phyloP scores from a whole-genome alignment of 2,888 invertebrate genomes.

The Coelogynopora nodosa region DNA sequence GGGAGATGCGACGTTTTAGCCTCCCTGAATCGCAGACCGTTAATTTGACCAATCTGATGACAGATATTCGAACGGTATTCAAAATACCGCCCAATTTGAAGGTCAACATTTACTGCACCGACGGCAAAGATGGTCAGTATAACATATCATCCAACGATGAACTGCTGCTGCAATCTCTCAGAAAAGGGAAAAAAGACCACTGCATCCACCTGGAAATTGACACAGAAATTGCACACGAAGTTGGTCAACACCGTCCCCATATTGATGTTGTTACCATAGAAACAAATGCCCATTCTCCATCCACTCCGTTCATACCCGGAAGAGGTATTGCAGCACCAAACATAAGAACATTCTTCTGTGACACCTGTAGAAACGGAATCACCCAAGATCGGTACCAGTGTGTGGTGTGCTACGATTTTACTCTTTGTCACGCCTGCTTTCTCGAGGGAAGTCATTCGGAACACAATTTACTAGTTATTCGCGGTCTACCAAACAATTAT shows the following conservation, averaged over 20 bases:
- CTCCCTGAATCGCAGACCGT: not conserved
- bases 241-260: no score
- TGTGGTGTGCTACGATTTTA: not conserved
- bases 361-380: not conserved
- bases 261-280: no score
- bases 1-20: not conserved
- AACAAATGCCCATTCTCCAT: not conserved
- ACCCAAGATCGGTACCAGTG: not conserved
- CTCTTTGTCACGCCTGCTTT: not conserved
- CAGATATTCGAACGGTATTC: not conserved
- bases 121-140: not conserved
- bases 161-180: not conserved
- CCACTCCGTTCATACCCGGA: not conserved
- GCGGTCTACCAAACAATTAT: not conserved
- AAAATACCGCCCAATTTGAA: not conserved
- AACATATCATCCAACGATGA: not conserved
- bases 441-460: not conserved
- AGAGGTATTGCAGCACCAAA: not conserved
- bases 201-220: no score
- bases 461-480: not conserved
- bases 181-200: no score
- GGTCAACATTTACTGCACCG: not conserved
- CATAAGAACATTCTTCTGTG: not conserved
- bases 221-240: no score
- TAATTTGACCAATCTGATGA: not conserved